These are phyloP conservation scores for Drosophila anomalata DNA, from an alignment of 2,888 invertebrate species.

Conservation along the genomic window DNA sequence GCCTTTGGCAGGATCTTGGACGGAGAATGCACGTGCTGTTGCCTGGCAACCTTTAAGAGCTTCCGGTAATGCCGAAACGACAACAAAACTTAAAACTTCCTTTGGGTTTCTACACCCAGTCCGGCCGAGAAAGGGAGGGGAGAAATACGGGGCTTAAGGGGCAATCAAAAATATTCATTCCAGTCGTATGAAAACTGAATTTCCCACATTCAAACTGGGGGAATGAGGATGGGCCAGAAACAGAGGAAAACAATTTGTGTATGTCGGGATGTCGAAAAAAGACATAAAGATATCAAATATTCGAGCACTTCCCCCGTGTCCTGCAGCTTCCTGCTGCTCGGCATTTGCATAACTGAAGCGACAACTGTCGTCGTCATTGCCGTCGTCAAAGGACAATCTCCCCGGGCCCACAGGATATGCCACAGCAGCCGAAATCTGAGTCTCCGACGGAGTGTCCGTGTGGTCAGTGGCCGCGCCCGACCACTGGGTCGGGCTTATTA, in stretches of 20 bases:
- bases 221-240: neutral
- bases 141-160: conserved; percentile 3
- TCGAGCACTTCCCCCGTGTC: conserved; percentile 30
- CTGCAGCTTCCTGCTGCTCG: conserved; percentile 11
- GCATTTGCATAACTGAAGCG: conserved; percentile 60
- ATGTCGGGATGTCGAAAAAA: conserved; percentile 16
- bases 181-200: conserved; percentile 15
- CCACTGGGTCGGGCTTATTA: conserved; percentile 56
- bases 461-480: conserved; percentile 30
- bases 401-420: conserved; percentile 25
- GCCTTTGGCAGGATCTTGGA: conserved; percentile 36
- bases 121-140: neutral
- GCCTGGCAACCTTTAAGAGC: conserved; percentile 50
- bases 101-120: conserved; percentile 16
- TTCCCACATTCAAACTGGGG: neutral
- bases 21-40: conserved; percentile 40
- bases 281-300: conserved; percentile 40
- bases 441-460: conserved; percentile 20
- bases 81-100: conserved; percentile 53
- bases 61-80: conserved; percentile 49
- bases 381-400: conserved; percentile 43
- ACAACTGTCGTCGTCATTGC: conserved; percentile 43
- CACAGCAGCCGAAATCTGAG: conserved; percentile 26
- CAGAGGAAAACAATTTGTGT: conserved; percentile 42
- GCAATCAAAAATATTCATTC: conserved; percentile 19